Base-by-base conservation (phyloP, 2,797 vertebrate genomes). In the Megalops cyprinoides region DNA sequence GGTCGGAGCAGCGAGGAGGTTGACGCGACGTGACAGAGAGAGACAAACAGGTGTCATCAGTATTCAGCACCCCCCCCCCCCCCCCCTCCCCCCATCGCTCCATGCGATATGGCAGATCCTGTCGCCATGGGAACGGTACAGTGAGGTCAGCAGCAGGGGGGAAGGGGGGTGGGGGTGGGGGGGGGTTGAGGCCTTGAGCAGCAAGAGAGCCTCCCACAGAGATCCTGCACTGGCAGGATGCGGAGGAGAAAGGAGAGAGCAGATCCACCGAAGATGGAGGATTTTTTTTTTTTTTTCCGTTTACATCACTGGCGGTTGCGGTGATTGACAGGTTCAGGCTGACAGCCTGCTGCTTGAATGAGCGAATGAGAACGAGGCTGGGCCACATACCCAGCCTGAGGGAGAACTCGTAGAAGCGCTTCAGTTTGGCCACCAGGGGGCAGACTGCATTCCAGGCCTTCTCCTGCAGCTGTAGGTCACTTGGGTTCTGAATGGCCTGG, bases 371-470 rank as follows among this genome's bases (percentile, higher is more conserved):
- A 56, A 20, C 31, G n/a, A 48, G 48, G 25, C 42, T 42, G 80
- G 44, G 42, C 76, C 28, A 82, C 94, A 92, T 85, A 97, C 96
- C 96, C 89, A 97, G 90, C 81, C 96, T 87, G 46, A 97, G 94
- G 28, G 96, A 97, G 86, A 97, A 97, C 92, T 97, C 96, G 0
- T 97, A 97, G 90, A 97, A 97, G 23, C 96, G 93, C 86, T 97
- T 97, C 86, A 97, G 95, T 85, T 97, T 97, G 85, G 96, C 95
- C 87, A 97, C 96, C 25, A 97, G 91, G 62, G 96, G 96, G 88
- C 96, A 97, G 83, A 97, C 96, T 3, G 96, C 96, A 0, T 96
- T 95, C 96, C 96, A 97, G 67, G 96, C 96, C 86, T 95, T 96
- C 89, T 97, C 96, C 91, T 97, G 96, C 44, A 97, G 93, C 86